A percentile compares a stretch with the other conserved stretches of the same genome.
phyloP scores from a whole-genome alignment of 1,140 invertebrate species.

The Copidosoma floridanum region DNA sequence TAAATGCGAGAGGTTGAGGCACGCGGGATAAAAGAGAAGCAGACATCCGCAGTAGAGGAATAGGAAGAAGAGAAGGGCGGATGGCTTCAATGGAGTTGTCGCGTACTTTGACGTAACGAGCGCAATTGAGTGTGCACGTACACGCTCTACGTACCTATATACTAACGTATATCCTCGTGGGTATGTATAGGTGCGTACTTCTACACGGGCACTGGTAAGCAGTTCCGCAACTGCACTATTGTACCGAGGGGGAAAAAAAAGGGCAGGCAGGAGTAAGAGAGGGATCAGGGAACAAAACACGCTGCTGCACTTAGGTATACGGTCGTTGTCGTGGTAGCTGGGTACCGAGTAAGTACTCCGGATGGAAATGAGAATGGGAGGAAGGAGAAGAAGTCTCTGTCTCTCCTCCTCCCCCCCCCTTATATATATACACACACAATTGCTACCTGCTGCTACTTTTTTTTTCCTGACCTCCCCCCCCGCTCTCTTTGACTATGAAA shows the following conservation, averaged over 20 bases:
- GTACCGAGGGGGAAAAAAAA: constrained; percentile 26
- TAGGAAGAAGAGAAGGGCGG: constrained; percentile 30
- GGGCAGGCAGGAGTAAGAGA: neutral
- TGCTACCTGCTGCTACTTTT: no score
- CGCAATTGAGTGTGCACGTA: constrained; percentile 22
- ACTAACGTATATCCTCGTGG: no score
- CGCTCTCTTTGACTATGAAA: constrained; percentile 31
- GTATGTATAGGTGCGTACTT: no score
- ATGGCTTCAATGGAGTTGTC: constrained; percentile 20
- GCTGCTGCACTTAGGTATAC: constrained; percentile 15
- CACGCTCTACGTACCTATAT: no score
- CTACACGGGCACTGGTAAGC: no score
- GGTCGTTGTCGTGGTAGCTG: no score
- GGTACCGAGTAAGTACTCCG: constrained; percentile 13
- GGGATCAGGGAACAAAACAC: constrained; percentile 10
- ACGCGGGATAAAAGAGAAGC: no score
- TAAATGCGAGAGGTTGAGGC: no score
- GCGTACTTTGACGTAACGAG: constrained; percentile 27
- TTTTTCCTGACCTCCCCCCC: no score
- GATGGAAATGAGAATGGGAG: constrained; percentile 18
- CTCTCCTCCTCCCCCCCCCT: no score
- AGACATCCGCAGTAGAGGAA: constrained; percentile 14
- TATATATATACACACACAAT: no score
- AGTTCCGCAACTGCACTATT: no score
- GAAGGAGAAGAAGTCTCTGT: neutral